Conservation (phyloP, 2,113 vertebrate genomes). For the Turdus rufiventris region DNA sequence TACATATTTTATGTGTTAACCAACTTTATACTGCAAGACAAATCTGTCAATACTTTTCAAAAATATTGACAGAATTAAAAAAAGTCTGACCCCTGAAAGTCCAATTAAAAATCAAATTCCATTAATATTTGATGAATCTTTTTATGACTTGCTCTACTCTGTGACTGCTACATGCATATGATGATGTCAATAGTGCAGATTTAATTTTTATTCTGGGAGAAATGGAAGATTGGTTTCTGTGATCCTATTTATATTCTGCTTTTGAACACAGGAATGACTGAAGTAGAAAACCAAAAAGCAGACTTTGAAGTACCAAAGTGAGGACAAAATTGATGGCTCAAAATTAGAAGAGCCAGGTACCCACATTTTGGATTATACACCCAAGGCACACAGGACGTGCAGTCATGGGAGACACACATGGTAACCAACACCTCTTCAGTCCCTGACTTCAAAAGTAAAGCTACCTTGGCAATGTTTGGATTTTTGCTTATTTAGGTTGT, state of each 20-base stretch:
- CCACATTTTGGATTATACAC: not conserved
- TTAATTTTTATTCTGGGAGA: not conserved
- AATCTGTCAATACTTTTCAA: not conserved
- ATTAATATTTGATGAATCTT: not conserved
- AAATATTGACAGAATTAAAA: not conserved
- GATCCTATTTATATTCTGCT: not conserved
- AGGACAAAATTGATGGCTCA: not conserved
- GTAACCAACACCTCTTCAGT: not conserved
- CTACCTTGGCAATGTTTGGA: not conserved
- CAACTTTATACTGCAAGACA: not conserved
- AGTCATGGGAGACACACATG: rapidly evolving
- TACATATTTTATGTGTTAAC: not conserved
- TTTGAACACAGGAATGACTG: not conserved
- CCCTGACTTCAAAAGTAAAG: not conserved
- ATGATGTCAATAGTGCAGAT: not conserved
- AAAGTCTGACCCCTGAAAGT: not conserved
- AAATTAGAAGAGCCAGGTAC: rapidly evolving
- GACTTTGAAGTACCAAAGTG: not conserved
- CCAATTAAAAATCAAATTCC: not conserved
- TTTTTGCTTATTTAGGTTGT: not conserved
- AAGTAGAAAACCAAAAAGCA: not conserved
- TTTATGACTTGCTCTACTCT: not conserved
- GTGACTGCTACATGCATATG: not conserved
- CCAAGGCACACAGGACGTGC: rapidly evolving
- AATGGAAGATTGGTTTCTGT: not conserved